Base-by-base conservation (phyloP, 2,797 vertebrate genomes). In the Kryptopterus vitreolus region DNA sequence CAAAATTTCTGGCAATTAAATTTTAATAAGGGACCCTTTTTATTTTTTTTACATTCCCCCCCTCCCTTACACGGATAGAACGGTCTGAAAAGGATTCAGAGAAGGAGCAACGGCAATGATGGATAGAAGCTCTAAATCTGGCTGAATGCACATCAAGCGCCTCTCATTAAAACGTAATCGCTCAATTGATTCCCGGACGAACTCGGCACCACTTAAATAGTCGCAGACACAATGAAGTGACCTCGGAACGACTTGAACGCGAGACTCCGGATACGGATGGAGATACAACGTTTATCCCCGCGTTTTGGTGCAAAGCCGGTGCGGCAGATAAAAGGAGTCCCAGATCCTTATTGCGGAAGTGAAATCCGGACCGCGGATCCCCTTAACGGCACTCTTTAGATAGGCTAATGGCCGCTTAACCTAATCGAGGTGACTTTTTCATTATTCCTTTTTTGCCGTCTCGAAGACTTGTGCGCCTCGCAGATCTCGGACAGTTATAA, bases 21-120 rank as follows among this genome's bases (percentile, higher is more conserved):
- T 91, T 92, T 93, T 92, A 94, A 94, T 93, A 92, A 92, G 87
- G 84, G 90, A 87, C 88, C 92, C 87, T 91, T 92, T 92, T 91
- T 55, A 3, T 18, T 18, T 20, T 81, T n/a, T n/a, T n/a, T n/a
- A n/a, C n/a, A n/a, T n/a, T n/a, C n/a, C 83, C 90, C 83, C 83
- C 78, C 87, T 90, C 86, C 84, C 83, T 79, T 81, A 81, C 86
- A 82, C 80, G 86, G 85, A 92, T 84, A 48, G 82, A 88, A 85
- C 24, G 48, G 55, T 84, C 71, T 65, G 65, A 89, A 88, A 66
- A 80, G 75, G 55, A 76, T 65, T n/a, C 71, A 74, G 86, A 85
- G 76, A 74, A 77, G 79, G 72, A 83, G 81, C 22, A 74, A 58
- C 43, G 74, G 83, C 81, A 58, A 74, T 92, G 92, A 94, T 90